A percentile compares a stretch with the other conserved stretches of the same genome.
phyloP scores from a whole-genome alignment of 2,888 invertebrate genomes.

The Drosophila formosana region DNA sequence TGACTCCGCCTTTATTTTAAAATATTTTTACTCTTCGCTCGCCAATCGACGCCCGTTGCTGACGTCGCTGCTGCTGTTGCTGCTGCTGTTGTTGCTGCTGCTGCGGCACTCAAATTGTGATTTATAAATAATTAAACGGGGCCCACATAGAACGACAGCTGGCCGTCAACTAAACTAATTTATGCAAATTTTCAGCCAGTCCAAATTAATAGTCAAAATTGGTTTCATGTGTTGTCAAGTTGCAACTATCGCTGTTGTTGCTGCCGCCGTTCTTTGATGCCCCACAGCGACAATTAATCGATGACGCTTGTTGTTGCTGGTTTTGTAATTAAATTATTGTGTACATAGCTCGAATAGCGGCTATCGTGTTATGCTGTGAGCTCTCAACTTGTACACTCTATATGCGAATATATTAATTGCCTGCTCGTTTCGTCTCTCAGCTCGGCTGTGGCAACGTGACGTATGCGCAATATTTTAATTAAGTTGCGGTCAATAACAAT shows the following conservation, averaged over 20 bases:
- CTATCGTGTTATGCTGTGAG: constrained; percentile 27
- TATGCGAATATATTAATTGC: constrained; percentile 38
- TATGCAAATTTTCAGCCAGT: constrained; percentile 61
- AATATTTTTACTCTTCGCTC: constrained; percentile 47
- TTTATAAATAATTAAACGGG: constrained; percentile 66
- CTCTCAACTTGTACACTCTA: background rate
- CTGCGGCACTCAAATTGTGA: constrained; percentile 50
- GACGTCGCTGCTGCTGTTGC: constrained; percentile 11
- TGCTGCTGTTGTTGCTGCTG: constrained; percentile 16
- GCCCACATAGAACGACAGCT: constrained; percentile 47
- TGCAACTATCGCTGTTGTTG: constrained; percentile 23
- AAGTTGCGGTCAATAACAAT: constrained; percentile 67
- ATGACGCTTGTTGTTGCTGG: constrained; percentile 44
- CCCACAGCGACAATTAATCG: constrained; percentile 59
- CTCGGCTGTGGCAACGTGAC: constrained; percentile 37
- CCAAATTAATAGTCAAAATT: constrained; percentile 60
- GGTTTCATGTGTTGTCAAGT: constrained; percentile 43
- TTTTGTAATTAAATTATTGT: constrained; percentile 49
- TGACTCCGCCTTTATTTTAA: constrained; percentile 67
- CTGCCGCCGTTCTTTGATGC: constrained; percentile 29
- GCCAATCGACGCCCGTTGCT: constrained; percentile 56
- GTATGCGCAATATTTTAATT: constrained; percentile 76
- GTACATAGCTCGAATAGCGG: constrained; percentile 40
- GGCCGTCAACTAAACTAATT: constrained; percentile 59
- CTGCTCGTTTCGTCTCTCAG: background rate